A percentile compares a stretch with the other conserved stretches of the same genome.
phyloP scores from a whole-genome alignment of 1,140 invertebrate species.

The Holotrichia oblita region DNA sequence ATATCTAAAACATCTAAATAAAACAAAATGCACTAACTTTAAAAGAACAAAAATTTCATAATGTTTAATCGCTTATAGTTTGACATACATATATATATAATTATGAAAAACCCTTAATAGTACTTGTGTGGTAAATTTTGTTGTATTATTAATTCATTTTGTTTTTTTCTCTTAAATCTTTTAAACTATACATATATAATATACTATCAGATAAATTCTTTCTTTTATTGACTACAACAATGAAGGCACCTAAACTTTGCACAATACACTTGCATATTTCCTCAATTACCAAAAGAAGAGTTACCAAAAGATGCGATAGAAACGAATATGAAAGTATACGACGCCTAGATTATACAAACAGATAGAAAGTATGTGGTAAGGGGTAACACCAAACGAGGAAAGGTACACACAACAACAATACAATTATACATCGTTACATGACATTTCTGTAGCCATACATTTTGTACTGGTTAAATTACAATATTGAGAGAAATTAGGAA shows the following conservation, averaged over 20 bases:
- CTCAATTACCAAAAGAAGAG: slow-evolving; percentile 32
- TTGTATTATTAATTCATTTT: slow-evolving; percentile 38
- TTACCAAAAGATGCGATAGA: slow-evolving; percentile 12
- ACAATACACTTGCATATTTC: slow-evolving; percentile 43
- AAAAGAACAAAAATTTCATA: slow-evolving; percentile 38
- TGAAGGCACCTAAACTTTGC: slow-evolving; percentile 48
- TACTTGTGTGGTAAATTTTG: slow-evolving; percentile 37
- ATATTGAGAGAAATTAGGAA: slow-evolving; percentile 16
- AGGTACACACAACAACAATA: slow-evolving; percentile 37
- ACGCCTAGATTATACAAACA: slow-evolving; percentile 23
- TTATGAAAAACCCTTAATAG: slow-evolving; percentile 36
- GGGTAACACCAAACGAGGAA: slow-evolving; percentile 25
- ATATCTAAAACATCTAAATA: slow-evolving; percentile 44
- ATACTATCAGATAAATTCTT: slow-evolving; percentile 21
- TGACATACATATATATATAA: slow-evolving; percentile 39
- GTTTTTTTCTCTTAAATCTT: slow-evolving; percentile 39
- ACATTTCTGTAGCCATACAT: slow-evolving; percentile 23
- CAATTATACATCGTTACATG: slow-evolving; percentile 29
- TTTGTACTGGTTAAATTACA: slow-evolving; percentile 31
- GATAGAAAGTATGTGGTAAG: background rate
- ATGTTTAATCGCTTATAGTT: slow-evolving; percentile 51
- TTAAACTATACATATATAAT: slow-evolving; percentile 45
- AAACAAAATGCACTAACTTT: slow-evolving; percentile 44
- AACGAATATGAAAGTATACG: background rate
- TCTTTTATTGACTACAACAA: slow-evolving; percentile 42